Evolutionary conservation across 2,888 invertebrate species (phyloP).

Genomic region (Lasioglossum pauxillum): DNA sequence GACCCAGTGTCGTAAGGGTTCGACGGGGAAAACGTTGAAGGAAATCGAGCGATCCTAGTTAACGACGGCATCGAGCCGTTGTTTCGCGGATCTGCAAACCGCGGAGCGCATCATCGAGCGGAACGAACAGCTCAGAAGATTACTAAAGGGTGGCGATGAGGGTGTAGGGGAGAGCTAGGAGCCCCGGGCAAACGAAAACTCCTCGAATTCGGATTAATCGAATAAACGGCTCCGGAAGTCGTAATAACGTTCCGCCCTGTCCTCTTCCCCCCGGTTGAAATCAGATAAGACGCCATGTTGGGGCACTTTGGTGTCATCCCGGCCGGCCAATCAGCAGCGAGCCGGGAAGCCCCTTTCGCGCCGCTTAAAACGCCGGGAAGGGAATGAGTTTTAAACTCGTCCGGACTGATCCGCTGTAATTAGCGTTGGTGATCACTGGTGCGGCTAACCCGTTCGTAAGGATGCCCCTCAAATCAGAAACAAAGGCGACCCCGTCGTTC

Average conservation of each 20-base stretch:
- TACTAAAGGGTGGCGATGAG: slow-evolving; percentile 6
- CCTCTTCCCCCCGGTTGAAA: slow-evolving; percentile 72
- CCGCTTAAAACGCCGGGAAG: slow-evolving; percentile 75
- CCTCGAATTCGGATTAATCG: slow-evolving; percentile 61
- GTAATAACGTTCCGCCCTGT: slow-evolving; percentile 65
- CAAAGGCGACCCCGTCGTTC: slow-evolving; percentile 75
- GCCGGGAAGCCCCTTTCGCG: slow-evolving; percentile 81
- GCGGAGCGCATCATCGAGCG: slow-evolving; percentile 3
- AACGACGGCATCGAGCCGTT: not conserved
- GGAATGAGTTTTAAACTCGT: slow-evolving; percentile 83
- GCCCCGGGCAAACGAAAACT: slow-evolving; percentile 28
- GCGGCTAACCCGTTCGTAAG: slow-evolving; percentile 83
- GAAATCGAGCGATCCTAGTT: not conserved
- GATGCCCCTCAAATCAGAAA: slow-evolving; percentile 83
- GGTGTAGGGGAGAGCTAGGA: not conserved
- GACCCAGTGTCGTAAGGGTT: not conserved
- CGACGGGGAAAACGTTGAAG: not conserved
- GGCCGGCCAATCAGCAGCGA: slow-evolving; percentile 79
- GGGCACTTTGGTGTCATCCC: slow-evolving; percentile 83
- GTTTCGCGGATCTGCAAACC: slow-evolving; percentile 22
- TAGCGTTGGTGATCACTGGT: slow-evolving; percentile 83
- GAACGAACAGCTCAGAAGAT: slow-evolving; percentile 46
- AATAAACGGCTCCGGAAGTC: slow-evolving; percentile 62
- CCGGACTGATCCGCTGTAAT: slow-evolving; percentile 83
- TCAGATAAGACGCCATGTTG: slow-evolving; percentile 84